Percentiles rank a stretch among this genome's conserved stretches.
phyloP scores from a whole-genome alignment of 2,113 vertebrate species.

The Mesembrinibis cayennensis region DNA sequence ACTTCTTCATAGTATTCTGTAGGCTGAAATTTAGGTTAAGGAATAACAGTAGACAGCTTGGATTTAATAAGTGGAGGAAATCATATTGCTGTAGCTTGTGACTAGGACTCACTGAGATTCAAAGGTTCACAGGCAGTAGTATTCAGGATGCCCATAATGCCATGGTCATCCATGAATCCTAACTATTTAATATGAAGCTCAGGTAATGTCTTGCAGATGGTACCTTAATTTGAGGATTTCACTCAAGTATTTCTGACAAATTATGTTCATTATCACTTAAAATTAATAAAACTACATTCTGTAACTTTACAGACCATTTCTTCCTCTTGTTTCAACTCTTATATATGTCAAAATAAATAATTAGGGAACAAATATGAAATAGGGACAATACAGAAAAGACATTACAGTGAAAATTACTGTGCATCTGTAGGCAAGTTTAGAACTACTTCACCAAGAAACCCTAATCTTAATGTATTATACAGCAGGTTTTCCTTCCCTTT shows the following conservation, averaged over 20 bases:
- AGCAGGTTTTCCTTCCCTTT: neutral
- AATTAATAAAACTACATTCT: neutral
- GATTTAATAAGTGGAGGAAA: neutral
- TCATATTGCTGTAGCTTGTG: neutral
- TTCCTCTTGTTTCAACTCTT: neutral
- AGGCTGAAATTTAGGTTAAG: neutral
- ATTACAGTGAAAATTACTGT: neutral
- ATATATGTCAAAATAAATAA: neutral
- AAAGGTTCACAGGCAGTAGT: neutral
- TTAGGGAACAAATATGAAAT: neutral
- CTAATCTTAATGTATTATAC: neutral
- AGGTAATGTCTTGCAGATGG: neutral
- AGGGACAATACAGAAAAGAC: neutral
- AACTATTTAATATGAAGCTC: neutral
- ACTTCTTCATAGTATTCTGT: neutral
- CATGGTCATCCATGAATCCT: neutral
- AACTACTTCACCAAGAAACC: neutral
- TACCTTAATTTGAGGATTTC: neutral
- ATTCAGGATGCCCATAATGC: neutral
- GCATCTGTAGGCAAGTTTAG: neutral
- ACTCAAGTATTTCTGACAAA: neutral
- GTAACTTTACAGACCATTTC: neutral
- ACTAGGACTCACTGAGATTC: neutral
- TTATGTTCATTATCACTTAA: neutral
- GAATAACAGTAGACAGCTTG: no score